phyloP scores from a whole-genome alignment of 2,888 invertebrate genomes.

The Hesperia comma region DNA sequence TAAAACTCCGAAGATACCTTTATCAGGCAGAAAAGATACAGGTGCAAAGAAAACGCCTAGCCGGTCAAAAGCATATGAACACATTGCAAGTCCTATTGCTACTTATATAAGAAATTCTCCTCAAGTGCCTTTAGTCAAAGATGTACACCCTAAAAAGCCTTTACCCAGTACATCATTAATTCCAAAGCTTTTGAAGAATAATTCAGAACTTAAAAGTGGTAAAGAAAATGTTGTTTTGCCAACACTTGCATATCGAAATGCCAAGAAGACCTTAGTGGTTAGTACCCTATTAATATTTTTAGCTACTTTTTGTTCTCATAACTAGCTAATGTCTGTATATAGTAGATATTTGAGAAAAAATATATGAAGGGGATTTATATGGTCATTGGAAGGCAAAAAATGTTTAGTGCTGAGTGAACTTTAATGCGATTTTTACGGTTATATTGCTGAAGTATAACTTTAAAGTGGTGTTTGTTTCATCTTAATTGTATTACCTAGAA shows the following conservation, averaged over 20 bases:
- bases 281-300: conserved; percentile 43
- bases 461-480: too few relatives aligned
- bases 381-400: too few relatives aligned
- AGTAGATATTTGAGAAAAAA: too few relatives aligned
- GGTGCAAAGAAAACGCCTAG: conserved; percentile 53
- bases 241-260: conserved; percentile 63
- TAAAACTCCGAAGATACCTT: conserved; percentile 58
- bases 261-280: conserved; percentile 68
- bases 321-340: too few relatives aligned
- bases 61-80: conserved; percentile 57
- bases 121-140: conserved; percentile 60
- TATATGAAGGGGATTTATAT: too few relatives aligned
- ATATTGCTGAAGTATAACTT: too few relatives aligned
- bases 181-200: conserved; percentile 56
- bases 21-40: conserved; percentile 51
- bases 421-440: too few relatives aligned
- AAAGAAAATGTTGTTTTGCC: conserved; percentile 66
- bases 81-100: conserved; percentile 70
- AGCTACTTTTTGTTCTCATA: too few relatives aligned
- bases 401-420: too few relatives aligned
- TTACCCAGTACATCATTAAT: conserved; percentile 58
- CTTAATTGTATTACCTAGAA: too few relatives aligned
- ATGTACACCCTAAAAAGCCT: conserved; percentile 64
- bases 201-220: conserved; percentile 46
- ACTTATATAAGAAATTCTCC: conserved; percentile 68